Percentiles rank a stretch among this genome's conserved stretches.
phyloP scores from a whole-genome alignment of 2,113 vertebrate species.

The Sardina pilchardus region DNA sequence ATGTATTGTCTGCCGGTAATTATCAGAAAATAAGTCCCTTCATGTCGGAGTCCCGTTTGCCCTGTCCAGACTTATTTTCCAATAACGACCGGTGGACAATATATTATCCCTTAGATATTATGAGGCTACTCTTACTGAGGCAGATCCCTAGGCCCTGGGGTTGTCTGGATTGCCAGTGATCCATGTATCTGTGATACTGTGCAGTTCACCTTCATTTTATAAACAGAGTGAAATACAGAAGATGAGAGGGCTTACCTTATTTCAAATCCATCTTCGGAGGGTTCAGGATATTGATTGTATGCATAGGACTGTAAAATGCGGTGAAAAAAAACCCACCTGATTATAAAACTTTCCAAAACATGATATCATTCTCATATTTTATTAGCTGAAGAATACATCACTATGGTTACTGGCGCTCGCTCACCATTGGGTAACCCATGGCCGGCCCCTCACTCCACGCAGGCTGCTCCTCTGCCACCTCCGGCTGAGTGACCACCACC shows the following conservation, averaged over 20 bases:
- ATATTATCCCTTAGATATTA: no score
- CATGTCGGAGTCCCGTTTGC: no score
- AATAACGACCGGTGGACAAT: no score
- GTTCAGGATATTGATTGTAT: constrained; percentile 40
- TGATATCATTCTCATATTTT: not conserved
- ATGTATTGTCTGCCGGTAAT: no score
- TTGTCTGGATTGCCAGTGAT: not conserved
- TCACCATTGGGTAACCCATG: constrained; percentile 33
- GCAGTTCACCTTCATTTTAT: not conserved
- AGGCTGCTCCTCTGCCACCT: constrained; percentile 54
- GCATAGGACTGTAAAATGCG: constrained; percentile 39
- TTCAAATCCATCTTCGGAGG: constrained; percentile 26
- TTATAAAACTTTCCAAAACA: not conserved
- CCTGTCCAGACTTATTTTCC: no score
- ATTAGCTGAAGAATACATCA: not conserved
- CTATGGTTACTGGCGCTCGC: not conserved
- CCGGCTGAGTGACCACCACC: constrained; percentile 77
- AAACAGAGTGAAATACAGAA: not conserved
- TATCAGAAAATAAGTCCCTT: no score
- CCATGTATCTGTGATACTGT: not conserved
- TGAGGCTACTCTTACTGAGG: no score
- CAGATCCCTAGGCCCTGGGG: not conserved
- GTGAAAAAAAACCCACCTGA: not conserved
- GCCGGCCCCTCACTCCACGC: constrained; percentile 47
- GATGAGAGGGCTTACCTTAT: constrained; percentile 30